phyloP scores from a whole-genome alignment of 2,888 invertebrate genomes.

The Cheilosia urbana region DNA sequence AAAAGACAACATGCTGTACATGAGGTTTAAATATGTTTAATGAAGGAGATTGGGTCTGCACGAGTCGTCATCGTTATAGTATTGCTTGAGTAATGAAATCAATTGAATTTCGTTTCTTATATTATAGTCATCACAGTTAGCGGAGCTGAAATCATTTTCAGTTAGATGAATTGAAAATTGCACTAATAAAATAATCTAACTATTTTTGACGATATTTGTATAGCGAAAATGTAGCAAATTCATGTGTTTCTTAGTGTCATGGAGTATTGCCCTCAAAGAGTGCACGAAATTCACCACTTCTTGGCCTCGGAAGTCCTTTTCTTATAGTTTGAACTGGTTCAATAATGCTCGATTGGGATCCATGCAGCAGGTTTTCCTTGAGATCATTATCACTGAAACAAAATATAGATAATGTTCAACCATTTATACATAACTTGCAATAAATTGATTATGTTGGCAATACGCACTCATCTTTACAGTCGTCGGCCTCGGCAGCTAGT shows the following conservation, averaged over 20 bases:
- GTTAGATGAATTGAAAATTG: conserved; percentile 80
- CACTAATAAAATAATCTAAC: conserved; percentile 81
- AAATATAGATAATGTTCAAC: background rate
- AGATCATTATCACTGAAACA: conserved; percentile 81
- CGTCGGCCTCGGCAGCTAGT: conserved; percentile 94
- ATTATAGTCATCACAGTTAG: conserved; percentile 84
- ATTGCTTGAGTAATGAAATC: conserved; percentile 78
- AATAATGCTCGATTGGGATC: conserved; percentile 83
- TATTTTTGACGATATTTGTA: conserved; percentile 79
- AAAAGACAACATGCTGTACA: conserved; percentile 79
- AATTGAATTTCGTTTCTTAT: conserved; percentile 83
- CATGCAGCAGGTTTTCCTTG: conserved; percentile 83
- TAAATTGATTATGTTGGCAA: background rate
- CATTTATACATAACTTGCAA: background rate
- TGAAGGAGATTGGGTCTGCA: conserved; percentile 77
- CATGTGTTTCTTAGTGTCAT: conserved; percentile 82
- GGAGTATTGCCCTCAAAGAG: conserved; percentile 84
- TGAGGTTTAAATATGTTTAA: conserved; percentile 77
- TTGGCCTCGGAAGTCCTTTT: conserved; percentile 83
- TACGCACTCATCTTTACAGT: conserved; percentile 84
- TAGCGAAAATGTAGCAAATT: conserved; percentile 75
- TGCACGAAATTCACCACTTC: conserved; percentile 84
- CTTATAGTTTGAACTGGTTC: conserved; percentile 83
- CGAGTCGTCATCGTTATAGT: conserved; percentile 78
- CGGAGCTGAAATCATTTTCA: conserved; percentile 84